phyloP scores from a whole-genome alignment of 2,797 vertebrate species.

The Pseudocheirus occidentalis region DNA sequence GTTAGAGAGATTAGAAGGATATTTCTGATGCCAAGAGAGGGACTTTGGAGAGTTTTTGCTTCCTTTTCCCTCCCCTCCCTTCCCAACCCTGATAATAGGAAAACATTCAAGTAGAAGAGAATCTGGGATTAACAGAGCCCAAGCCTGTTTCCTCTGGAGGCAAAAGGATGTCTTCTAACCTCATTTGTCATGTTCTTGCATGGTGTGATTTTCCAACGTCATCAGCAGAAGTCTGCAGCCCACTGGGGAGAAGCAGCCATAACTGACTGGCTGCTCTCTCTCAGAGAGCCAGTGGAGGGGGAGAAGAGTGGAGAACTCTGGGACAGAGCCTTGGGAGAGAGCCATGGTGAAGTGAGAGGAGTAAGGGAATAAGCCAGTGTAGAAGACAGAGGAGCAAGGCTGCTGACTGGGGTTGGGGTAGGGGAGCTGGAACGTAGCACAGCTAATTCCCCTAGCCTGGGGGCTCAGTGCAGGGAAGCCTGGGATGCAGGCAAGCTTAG shows the following conservation, averaged over 20 bases:
- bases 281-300: background rate
- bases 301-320: background rate
- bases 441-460: background rate
- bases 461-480: background rate
- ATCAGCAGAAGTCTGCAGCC: background rate
- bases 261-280: background rate
- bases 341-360: background rate
- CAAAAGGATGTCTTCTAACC: background rate
- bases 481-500: background rate
- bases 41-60: background rate
- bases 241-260: background rate
- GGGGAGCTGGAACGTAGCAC: background rate
- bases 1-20: background rate
- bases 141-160: background rate
- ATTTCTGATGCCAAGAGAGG: background rate
- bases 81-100: background rate
- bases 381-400: background rate
- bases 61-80: background rate
- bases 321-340: background rate
- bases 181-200: background rate
- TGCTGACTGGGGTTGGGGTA: background rate
- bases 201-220: background rate
- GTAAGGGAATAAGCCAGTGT: background rate
- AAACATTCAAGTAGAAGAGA: background rate
- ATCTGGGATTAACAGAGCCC: background rate